These are phyloP conservation scores for Rhinoderma darwinii DNA, from an alignment of 2,113 vertebrate species.

Conservation along the genomic window DNA sequence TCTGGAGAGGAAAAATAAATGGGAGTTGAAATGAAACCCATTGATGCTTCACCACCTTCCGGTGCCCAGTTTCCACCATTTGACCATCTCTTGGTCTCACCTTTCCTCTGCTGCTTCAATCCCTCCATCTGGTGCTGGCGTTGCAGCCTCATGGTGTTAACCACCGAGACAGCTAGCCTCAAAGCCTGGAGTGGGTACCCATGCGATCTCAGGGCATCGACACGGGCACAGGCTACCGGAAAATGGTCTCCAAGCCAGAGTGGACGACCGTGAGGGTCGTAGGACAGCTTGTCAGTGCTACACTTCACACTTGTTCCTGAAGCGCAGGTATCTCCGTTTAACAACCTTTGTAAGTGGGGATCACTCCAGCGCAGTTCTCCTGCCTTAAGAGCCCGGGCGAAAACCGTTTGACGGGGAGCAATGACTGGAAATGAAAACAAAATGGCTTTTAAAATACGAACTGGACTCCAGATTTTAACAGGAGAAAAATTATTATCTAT, in stretches of 20 bases:
- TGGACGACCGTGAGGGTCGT: slow-evolving; percentile 72
- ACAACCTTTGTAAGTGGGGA: slow-evolving; percentile 69
- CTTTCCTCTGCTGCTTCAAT: slow-evolving; percentile 73
- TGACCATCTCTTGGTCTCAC: slow-evolving; percentile 52
- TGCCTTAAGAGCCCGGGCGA: slow-evolving; percentile 70
- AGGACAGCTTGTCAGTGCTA: slow-evolving; percentile 65
- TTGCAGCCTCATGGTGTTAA: slow-evolving; percentile 71
- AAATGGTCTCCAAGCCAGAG: slow-evolving; percentile 74
- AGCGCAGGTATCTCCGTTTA: slow-evolving; percentile 66
- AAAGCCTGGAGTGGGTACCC: slow-evolving; percentile 72
- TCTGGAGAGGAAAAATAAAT: slow-evolving; percentile 59
- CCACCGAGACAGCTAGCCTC: slow-evolving; percentile 68
- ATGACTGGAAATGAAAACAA: slow-evolving; percentile 6
- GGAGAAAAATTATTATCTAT: too few species aligned
- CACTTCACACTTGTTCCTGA: slow-evolving; percentile 61
- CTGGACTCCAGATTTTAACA: too few species aligned
- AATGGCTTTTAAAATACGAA: too few species aligned
- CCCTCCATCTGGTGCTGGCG: slow-evolving; percentile 70
- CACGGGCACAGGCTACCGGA: slow-evolving; percentile 73
- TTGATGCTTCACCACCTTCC: too few species aligned
- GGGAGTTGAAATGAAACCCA: too few species aligned
- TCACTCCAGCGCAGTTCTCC: slow-evolving; percentile 69
- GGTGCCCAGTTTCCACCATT: not conserved
- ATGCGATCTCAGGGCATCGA: slow-evolving; percentile 72
- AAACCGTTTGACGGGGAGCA: slow-evolving; percentile 65